Evolutionary conservation across 1,140 invertebrate genomes (phyloP).

Genomic region (Galendromus occidentalis): DNA sequence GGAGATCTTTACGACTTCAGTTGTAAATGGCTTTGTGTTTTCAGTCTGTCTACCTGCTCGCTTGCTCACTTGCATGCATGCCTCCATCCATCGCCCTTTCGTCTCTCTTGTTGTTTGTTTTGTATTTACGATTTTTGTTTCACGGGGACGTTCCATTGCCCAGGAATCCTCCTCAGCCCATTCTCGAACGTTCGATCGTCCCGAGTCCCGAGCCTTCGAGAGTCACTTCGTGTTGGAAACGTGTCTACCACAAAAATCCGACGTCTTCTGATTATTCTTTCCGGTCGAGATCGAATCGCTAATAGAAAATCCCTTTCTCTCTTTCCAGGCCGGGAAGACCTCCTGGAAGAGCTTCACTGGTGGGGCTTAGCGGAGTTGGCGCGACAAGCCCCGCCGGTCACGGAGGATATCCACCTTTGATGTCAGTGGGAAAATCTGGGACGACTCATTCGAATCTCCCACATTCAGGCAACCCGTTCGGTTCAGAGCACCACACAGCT

Average conservation of each 20-base stretch:
- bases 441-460: no score
- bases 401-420: not conserved
- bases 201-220: no score
- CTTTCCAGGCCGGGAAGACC: not conserved
- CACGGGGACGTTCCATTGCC: not conserved
- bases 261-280: no score
- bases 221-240: no score
- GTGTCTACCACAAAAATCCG: no score
- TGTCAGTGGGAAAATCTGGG: no score
- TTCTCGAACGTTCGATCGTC: no score
- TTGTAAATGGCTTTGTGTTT: not conserved
- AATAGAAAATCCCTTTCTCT: not conserved
- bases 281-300: no score
- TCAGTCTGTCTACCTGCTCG: not conserved
- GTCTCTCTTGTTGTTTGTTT: not conserved
- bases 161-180: no score
- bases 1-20: no score
- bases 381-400: constrained; percentile 8
- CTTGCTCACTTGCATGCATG: not conserved
- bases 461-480: no score
- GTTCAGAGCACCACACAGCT: no score
- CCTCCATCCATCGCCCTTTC: not conserved
- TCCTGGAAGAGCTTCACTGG: not conserved
- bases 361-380: constrained; percentile 11
- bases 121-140: constrained; percentile 7